Evolutionary conservation across 2,797 vertebrate genomes (phyloP), one percentile per base, ranked within the genome.

Genomic region (Lutjanus argentimaculatus): DNA sequence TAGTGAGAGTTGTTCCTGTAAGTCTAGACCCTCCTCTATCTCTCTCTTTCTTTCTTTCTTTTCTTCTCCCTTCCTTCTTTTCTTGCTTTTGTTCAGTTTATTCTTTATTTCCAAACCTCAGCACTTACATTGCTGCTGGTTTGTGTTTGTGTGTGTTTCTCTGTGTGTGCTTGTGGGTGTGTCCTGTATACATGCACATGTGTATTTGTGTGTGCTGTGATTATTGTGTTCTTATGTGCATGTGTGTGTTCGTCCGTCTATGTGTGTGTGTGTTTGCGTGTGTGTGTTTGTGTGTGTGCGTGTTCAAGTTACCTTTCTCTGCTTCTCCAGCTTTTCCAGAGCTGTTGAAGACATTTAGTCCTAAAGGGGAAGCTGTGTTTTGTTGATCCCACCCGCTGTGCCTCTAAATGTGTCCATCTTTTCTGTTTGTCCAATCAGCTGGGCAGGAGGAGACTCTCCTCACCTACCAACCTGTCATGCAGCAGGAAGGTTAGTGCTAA

Each of bases 1-100:
- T 96, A 98, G 97, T 96, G 98, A 99, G 94, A 98, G 97, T 97
- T 97, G 97, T 95, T 98, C 96, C 97, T 97, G 97, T 99, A 97
- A 98, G 97, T 98, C 90, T 95, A 90, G 94, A 86, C 83, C 88
- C 91, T 91, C 95, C 87, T 68, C 93, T 80, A 64, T 83, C 58
- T 75, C 75, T 79, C 42, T 62, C 45, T 78, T 8, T 78, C 21
- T 40, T 46, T 79, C 4, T 55, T 14, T 67, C 21, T 48, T 11
- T 56, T 13, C 30, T 14, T 52, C 17, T 62, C 8, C 67, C 14
- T 25, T 51, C 72, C 59, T 43, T 22, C 62, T 8, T 45, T 36
- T 51, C 46, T 64, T 13, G 67, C 49, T 72, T 58, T 69, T 68
- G 15, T 6, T 70, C 53, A 14, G 25, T 77, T 56, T 45, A 49